Evolutionary conservation across 2,797 vertebrate species (phyloP).

Genomic region (Stomatorhinus walkeri): DNA sequence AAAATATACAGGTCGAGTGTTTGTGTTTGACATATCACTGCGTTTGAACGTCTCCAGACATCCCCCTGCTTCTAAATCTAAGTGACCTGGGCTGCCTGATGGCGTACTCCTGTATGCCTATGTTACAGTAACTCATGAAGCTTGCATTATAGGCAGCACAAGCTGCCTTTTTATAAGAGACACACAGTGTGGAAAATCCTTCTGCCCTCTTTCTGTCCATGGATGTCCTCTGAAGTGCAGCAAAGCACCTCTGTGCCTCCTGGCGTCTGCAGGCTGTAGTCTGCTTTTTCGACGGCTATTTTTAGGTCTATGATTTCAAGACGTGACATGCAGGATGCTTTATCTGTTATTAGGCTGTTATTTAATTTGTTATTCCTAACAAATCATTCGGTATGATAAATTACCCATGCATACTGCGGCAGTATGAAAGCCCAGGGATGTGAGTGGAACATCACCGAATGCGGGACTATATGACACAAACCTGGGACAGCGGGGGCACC

Average conservation of each 20-base stretch:
- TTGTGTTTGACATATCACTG: conserved; percentile 41
- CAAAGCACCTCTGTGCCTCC: background rate
- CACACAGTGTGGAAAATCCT: background rate
- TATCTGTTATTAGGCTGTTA: background rate
- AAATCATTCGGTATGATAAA: background rate
- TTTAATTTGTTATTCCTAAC: background rate
- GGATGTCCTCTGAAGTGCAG: background rate
- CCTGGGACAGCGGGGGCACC: background rate
- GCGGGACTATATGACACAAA: background rate
- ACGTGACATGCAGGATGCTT: background rate
- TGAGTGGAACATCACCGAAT: background rate
- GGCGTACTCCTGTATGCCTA: background rate
- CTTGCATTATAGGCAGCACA: background rate
- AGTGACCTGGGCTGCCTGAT: background rate
- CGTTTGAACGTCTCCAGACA: background rate
- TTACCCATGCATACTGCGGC: background rate
- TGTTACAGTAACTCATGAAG: background rate
- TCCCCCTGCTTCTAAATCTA: background rate
- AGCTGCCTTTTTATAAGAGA: background rate
- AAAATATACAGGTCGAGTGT: conserved; percentile 36
- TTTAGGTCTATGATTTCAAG: background rate
- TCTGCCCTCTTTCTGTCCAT: background rate
- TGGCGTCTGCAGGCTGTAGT: background rate
- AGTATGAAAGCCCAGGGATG: background rate
- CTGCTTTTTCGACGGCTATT: background rate